A percentile compares a stretch with the other conserved stretches of the same genome.
These are phyloP conservation scores for Larimichthys polyactis DNA, from an alignment of 2,113 vertebrate species.

Conservation along the genomic window DNA sequence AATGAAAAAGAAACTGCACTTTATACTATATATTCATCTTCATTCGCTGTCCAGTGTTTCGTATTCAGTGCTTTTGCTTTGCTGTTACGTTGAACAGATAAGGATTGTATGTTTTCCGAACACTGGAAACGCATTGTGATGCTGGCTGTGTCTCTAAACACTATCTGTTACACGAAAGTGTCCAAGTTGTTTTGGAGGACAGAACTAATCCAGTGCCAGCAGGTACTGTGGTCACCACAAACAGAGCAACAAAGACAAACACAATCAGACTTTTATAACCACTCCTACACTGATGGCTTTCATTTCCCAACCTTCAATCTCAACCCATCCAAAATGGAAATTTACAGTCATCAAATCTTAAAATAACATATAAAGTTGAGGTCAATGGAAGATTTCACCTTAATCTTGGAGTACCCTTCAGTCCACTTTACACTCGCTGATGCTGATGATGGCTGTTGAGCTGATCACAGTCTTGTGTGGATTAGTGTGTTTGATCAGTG, in stretches of 20 bases:
- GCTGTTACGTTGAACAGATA: background rate
- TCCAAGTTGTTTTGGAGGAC: constrained; percentile 4
- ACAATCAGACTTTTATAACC: background rate
- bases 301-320: background rate
- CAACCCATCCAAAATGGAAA: background rate
- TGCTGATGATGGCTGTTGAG: background rate
- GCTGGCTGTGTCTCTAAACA: constrained; percentile 8
- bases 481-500: background rate
- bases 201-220: constrained; percentile 8
- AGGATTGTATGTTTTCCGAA: constrained; percentile 11
- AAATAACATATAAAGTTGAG: background rate
- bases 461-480: constrained; percentile 7
- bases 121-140: constrained; percentile 19
- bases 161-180: constrained; percentile 1
- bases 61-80: background rate
- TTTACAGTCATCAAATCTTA: background rate
- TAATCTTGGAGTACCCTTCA: background rate
- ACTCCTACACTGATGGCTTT: background rate
- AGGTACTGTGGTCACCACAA: constrained; percentile 6
- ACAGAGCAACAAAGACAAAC: constrained; percentile 3
- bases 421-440: background rate
- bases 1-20: background rate
- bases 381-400: background rate
- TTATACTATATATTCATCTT: background rate
- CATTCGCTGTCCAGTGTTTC: background rate